Evolutionary conservation across 2,888 invertebrate species (phyloP), one percentile per base, ranked within the genome.

Genomic region (Eumerus sabulonum): DNA sequence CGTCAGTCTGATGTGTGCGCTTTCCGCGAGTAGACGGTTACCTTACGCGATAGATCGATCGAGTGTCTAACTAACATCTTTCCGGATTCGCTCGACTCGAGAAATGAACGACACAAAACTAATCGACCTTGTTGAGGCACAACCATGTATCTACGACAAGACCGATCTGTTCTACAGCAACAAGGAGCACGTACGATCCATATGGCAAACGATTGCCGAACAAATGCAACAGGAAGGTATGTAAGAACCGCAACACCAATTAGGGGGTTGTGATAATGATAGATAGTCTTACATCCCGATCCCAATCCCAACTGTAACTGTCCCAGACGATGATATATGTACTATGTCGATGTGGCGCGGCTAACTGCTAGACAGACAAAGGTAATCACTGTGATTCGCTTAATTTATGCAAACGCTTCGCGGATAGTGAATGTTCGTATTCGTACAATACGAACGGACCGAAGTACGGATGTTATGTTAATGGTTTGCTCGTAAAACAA

Each of bases 181-280:
- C 62, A 83, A 83, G 64, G 72, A 81, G 27, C 72, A 83, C 50
- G 82, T 82, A 51, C 72, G 77, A 48, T 66, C 76, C 59, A 73
- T 83, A 1, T 83, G 83, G 83, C 74, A 77, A 54, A 76, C 77
- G 72, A 82, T 83, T 11, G 81, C 82, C 12, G 50, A 54, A 16
- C 82, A 83, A 73, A 83, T 83, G 82, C 59, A 83, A 60, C 56
- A 77, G 57, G 72, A 83, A 76, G 83, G 83, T 83, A 74, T 76
- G 82, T 82, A 60, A 50, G 44, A 7, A 71, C 57, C 35, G 72
- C 63, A 62, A 62, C 59, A 62, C 13, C 53, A 53, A n/a, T 36
- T 48, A 42, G 7, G 7, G 27, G 27, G 27, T 27, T 4, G 27
- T 27, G 27, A 27, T 27, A 27, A 27, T 27, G 27, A 27, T 27